Evolutionary conservation across 2,113 vertebrate species (phyloP).

Genomic region (Mohoua ochrocephala): DNA sequence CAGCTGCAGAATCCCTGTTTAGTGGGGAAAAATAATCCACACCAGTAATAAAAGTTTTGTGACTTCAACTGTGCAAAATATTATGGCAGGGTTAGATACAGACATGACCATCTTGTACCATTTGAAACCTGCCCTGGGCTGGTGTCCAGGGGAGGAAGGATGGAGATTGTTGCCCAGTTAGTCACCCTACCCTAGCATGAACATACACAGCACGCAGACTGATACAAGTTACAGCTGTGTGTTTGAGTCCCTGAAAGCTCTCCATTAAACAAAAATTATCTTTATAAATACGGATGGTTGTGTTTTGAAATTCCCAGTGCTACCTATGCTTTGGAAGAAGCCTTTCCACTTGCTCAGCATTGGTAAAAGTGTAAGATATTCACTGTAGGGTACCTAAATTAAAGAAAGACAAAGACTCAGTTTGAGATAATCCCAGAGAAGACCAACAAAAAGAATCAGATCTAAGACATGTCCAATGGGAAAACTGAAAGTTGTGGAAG

Average conservation of each 20-base stretch:
- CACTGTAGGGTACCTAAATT: not conserved
- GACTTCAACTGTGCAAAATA: not conserved
- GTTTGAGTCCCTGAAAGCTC: not conserved
- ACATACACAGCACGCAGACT: accelerated
- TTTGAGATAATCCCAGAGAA: not conserved
- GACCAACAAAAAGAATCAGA: not conserved
- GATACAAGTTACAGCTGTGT: not conserved
- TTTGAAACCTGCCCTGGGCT: not conserved
- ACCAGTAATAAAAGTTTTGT: not conserved
- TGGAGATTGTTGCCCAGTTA: not conserved
- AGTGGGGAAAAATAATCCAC: not conserved
- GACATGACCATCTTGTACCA: not conserved
- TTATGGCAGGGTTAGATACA: not conserved
- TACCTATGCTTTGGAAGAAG: not conserved
- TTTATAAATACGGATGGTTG: not conserved
- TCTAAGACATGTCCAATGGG: not conserved
- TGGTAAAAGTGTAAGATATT: not conserved
- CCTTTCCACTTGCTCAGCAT: not conserved
- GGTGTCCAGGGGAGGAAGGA: not conserved
- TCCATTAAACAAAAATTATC: not conserved
- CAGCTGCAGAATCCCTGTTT: not conserved
- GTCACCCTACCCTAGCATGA: not conserved
- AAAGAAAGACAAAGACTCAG: not conserved
- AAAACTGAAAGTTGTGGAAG: not conserved
- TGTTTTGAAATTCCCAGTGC: not conserved